Evolutionary conservation across 2,113 vertebrate species (phyloP).

Genomic region (Sporophila hypoxantha): DNA sequence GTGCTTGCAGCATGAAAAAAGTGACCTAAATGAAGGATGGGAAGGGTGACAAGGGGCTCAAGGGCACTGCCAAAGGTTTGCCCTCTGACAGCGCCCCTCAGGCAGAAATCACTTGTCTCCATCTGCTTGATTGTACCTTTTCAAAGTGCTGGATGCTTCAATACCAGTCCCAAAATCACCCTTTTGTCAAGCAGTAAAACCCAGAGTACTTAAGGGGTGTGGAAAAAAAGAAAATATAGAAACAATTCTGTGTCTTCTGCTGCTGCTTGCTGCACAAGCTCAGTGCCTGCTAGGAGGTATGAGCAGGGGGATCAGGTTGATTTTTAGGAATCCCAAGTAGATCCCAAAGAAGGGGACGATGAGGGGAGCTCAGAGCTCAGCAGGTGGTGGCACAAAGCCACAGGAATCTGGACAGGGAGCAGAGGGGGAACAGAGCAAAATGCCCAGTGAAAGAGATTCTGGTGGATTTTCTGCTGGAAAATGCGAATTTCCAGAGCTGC

Average conservation of each 20-base stretch:
- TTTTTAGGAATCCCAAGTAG: background rate
- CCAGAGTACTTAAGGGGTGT: too few relatives aligned
- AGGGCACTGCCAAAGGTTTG: conserved; percentile 5
- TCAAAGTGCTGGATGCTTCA: fast-evolving
- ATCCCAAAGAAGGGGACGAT: background rate
- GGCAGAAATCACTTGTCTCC: background rate
- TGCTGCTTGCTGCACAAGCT: background rate
- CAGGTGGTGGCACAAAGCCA: background rate
- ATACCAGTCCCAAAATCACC: fast-evolving
- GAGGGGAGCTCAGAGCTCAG: background rate
- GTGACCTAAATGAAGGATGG: background rate
- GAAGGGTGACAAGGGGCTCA: background rate
- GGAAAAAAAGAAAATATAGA: background rate
- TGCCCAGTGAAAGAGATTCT: fast-evolving
- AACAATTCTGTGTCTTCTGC: background rate
- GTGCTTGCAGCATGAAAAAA: background rate
- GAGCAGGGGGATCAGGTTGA: background rate
- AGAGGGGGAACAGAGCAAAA: background rate
- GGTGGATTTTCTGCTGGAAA: background rate
- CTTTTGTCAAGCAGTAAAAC: background rate
- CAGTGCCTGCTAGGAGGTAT: background rate
- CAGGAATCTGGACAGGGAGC: background rate
- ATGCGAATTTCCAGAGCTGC: background rate
- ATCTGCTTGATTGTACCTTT: background rate
- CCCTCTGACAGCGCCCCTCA: background rate